These are phyloP conservation scores for Drosophila putrida DNA, from an alignment of 2,888 invertebrate genomes.

Conservation along the genomic window DNA sequence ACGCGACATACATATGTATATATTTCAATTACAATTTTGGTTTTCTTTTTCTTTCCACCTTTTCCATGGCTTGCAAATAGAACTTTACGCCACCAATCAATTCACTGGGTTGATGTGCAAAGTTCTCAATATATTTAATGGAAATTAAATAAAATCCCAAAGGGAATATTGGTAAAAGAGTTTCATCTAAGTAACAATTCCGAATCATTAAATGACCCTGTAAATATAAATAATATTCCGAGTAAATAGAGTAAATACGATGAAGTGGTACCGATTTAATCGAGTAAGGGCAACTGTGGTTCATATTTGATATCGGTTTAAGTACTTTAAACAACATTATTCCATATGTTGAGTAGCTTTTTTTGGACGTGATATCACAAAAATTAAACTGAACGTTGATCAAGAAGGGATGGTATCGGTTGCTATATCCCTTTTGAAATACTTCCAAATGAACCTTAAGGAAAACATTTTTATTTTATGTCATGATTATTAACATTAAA, in stretches of 20 bases:
- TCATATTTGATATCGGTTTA: slow-evolving; percentile 1
- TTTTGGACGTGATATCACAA: slow-evolving; percentile 2
- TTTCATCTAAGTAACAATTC: not conserved
- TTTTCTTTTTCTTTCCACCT: too few species aligned
- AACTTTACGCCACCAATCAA: not conserved
- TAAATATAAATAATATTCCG: not conserved
- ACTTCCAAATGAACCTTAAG: not conserved
- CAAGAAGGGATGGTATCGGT: slow-evolving; percentile 25
- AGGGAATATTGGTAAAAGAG: not conserved
- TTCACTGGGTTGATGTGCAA: not conserved
- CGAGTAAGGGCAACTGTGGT: slow-evolving; percentile 14
- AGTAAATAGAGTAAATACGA: too few species aligned
- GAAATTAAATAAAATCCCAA: not conserved
- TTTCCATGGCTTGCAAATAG: not conserved
- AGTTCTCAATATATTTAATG: not conserved
- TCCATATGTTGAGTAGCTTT: slow-evolving; percentile 3
- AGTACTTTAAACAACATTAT: not conserved
- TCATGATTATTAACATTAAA: too few species aligned
- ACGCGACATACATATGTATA: too few species aligned
- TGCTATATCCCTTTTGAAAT: slow-evolving; percentile 26
- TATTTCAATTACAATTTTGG: too few species aligned
- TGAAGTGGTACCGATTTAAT: not conserved
- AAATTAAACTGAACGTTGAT: not conserved
- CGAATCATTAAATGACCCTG: not conserved
- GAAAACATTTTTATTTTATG: too few species aligned